These are phyloP conservation scores for Gymnoscelis rufifasciata DNA, from an alignment of 2,888 invertebrate genomes.

Conservation along the genomic window DNA sequence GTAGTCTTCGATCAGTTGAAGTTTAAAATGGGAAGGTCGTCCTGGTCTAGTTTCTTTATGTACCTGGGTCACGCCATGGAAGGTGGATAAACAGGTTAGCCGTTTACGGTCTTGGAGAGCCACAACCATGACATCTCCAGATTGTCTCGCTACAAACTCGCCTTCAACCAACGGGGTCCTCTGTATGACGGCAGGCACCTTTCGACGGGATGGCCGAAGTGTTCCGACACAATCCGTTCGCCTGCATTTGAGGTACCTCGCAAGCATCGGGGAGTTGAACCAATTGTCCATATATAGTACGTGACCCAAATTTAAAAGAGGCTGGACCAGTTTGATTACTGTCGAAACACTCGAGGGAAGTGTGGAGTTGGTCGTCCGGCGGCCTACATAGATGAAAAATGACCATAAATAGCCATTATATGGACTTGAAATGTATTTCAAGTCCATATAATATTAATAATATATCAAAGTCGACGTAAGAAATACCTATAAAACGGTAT, in stretches of 20 bases:
- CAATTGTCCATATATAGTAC: constrained; percentile 14
- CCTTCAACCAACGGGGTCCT: constrained; percentile 16
- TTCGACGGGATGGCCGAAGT: constrained; percentile 3
- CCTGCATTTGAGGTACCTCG: constrained; percentile 18
- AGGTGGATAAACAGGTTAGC: constrained; percentile 6
- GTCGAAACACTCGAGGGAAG: constrained; percentile 11
- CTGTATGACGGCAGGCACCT: constrained; percentile 14
- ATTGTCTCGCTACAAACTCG: constrained; percentile 18
- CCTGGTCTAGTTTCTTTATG: constrained; percentile 8
- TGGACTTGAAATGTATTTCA: no score
- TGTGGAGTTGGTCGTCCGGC: constrained; percentile 3
- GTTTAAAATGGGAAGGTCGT: constrained; percentile 4
- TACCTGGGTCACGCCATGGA: constrained; percentile 3
- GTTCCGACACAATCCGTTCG: constrained; percentile 25
- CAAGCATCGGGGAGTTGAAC: constrained; percentile 16
- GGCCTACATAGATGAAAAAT: constrained; percentile 22
- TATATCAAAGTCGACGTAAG: no score
- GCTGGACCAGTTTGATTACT: constrained; percentile 2
- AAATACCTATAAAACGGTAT: no score
- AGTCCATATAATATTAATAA: no score
- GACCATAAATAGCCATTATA: constrained; percentile 28
- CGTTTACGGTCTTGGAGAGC: constrained; percentile 6
- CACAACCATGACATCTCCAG: constrained; percentile 16
- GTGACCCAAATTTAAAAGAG: constrained; percentile 13
- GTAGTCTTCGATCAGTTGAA: constrained; percentile 4